Evolutionary conservation across 2,113 vertebrate species (phyloP), one percentile per base, ranked within the genome.

Genomic region (Plecturocebus donacophilus): DNA sequence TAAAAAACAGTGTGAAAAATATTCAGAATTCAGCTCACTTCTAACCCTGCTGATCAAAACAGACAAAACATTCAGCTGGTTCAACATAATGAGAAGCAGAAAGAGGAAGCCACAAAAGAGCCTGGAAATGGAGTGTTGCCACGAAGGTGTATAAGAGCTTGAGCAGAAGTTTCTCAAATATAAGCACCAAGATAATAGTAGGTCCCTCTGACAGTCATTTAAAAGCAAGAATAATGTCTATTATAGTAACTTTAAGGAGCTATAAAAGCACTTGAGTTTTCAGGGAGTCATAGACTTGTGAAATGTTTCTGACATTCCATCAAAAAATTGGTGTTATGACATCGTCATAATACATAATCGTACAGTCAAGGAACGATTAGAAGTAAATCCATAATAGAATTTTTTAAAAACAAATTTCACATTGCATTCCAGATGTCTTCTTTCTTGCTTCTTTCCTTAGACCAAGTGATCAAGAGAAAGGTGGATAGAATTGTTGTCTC

Each of bases 311-410:
- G 96, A 98, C 95, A 97, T 83, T 86, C 88, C 94, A 89, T 97
- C 90, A 96, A 95, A 96, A 90, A 96, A 91, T 79, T 58, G 30
- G 54, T 93, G 83, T 96, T 96, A 90, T 96, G 96, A 97, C 97
- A 97, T 91, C 97, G 96, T 97, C 96, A 97, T 96, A 97, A 96
- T 76, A 97, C 85, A 98, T 90, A 97, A 97, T 97, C 91, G 91
- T 94, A 95, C 19, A 86, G 91, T 97, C 95, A 95, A 83, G 73
- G 77, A 97, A 97, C 71, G 58, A 92, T 89, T 94, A 88, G 95
- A 96, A 96, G 73, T 91, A 94, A 95, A 97, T 98, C 94, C 82
- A 75, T 94, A 97, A 96, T 82, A 96, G 87, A 83, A 95, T 90
- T 96, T 91, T 81, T 91, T 9, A 30, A 42, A 8, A 96, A 80